Percentiles rank a stretch among this genome's conserved stretches.
These are phyloP conservation scores for Thunnus maccoyii DNA, from an alignment of 2,113 vertebrate species.

Conservation along the genomic window DNA sequence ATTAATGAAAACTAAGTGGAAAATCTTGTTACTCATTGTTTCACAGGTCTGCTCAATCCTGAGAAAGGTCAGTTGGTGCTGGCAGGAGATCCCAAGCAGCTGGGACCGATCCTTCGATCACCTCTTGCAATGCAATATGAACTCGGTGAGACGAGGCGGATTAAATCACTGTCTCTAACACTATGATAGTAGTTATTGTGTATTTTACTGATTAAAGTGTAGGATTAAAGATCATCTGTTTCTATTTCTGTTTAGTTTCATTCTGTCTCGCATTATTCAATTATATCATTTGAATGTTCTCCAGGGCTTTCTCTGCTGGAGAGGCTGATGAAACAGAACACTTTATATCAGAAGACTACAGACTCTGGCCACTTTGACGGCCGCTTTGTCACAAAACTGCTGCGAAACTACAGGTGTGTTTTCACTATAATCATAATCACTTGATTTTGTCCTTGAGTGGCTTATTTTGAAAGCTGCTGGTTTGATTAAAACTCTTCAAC, in stretches of 20 bases:
- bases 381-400: conserved; percentile 92
- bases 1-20: too few relatives aligned
- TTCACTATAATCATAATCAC: too few relatives aligned
- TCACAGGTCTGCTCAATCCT: conserved; percentile 88
- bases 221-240: neutral
- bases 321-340: conserved; percentile 89
- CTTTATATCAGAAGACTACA: conserved; percentile 86
- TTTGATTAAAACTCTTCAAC: neutral
- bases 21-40: neutral
- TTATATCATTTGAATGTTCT: neutral
- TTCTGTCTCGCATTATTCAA: neutral
- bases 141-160: conserved; percentile 78
- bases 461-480: neutral
- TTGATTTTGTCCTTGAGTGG: neutral
- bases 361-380: conserved; percentile 77
- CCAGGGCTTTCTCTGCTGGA: conserved; percentile 91
- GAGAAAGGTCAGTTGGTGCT: conserved; percentile 90
- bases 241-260: neutral
- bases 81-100: conserved; percentile 94
- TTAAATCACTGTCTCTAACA: neutral
- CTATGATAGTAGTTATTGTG: neutral
- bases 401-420: conserved; percentile 93
- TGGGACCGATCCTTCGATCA: conserved; percentile 90
- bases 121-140: conserved; percentile 85
- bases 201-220: neutral